Evolutionary conservation across 2,888 invertebrate species (phyloP).

Genomic region (Tyria jacobaeae): DNA sequence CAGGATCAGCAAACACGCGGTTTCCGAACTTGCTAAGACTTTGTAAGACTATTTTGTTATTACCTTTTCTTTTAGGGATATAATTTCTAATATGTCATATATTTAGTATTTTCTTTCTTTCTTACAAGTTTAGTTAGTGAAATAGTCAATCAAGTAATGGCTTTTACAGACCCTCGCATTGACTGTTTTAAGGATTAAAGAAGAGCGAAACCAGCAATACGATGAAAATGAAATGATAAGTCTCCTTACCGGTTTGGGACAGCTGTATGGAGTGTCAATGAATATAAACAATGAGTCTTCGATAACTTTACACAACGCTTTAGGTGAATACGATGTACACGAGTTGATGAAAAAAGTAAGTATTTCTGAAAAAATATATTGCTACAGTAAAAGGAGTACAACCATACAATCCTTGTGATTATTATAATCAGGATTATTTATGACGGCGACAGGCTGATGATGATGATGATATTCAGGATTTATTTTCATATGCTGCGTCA

Average conservation of each 20-base stretch:
- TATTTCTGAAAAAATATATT: too few relatives aligned
- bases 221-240: slow-evolving; percentile 69
- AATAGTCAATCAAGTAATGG: background rate
- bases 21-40: slow-evolving; percentile 65
- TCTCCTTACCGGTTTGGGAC: slow-evolving; percentile 71
- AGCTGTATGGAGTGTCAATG: slow-evolving; percentile 69
- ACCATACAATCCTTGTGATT: too few relatives aligned
- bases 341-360: slow-evolving; percentile 72
- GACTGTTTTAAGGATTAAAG: slow-evolving; percentile 61
- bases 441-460: too few relatives aligned
- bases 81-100: too few relatives aligned
- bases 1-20: slow-evolving; percentile 77
- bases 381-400: too few relatives aligned
- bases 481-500: too few relatives aligned
- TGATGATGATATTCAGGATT: too few relatives aligned
- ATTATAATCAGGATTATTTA: too few relatives aligned
- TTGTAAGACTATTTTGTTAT: slow-evolving; percentile 66
- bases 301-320: slow-evolving; percentile 65
- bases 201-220: slow-evolving; percentile 72
- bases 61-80: background rate
- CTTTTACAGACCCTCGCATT: background rate
- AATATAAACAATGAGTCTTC: slow-evolving; percentile 58
- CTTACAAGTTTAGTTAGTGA: background rate
- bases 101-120: background rate
- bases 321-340: slow-evolving; percentile 77